Evolutionary conservation across 2,888 invertebrate genomes (phyloP), one percentile per base, ranked within the genome.

Genomic region (Drosophila planitibia): DNA sequence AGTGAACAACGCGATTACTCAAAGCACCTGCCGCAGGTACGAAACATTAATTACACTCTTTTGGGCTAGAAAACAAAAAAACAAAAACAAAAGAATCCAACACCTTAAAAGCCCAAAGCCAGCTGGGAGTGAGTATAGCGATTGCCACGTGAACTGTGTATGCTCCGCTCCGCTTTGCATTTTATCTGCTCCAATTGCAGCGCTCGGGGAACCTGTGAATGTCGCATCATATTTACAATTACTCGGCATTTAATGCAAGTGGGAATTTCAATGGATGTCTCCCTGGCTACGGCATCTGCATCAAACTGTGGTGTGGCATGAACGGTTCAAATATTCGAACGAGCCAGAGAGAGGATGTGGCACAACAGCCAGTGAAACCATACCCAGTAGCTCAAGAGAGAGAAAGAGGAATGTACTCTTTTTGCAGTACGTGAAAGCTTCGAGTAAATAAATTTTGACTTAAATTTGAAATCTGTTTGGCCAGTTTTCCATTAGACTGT

Each of bases 121-220:
- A 49, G 25, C n/a, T 37, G 65, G 30, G 39, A 22, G 53, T 59
- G 53, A 59, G 61, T 53, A 60, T 57, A 64, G 61, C 75, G 39
- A 70, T 78, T 78, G 70, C 85, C 83, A 84, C 44, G 71, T 81
- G 73, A 82, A 82, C 76, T 84, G 62, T 37, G 12, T 74, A 59
- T 65, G 64, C 73, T 74, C 58, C 68, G 64, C 73, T 74, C 61
- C 69, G 70, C 62, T 70, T 70, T 82, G 81, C 82, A 85, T 83
- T 86, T 89, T 81, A 78, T 89, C 79, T 89, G 89, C 89, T 85
- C 87, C 89, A 89, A 77, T 87, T 87, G 89, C 87, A 87, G 54
- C 73, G 68, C 75, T 52, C 44, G 58, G 61, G 35, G 68, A 61
- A 22, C 14, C 73, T 67, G 63, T 60, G 65, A 68, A 82, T 63